Evolutionary conservation across 2,888 invertebrate genomes (phyloP).

Genomic region (Erpobdella octoculata): DNA sequence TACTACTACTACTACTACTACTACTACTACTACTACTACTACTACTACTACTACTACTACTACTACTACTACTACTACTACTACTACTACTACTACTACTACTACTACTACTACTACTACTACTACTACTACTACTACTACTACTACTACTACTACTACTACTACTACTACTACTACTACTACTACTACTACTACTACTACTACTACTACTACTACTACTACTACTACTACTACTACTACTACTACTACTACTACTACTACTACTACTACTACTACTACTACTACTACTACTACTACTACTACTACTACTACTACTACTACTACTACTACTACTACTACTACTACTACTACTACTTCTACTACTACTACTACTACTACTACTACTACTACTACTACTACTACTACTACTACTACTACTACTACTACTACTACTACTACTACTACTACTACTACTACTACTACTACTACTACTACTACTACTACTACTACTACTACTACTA

Average conservation of each 20-base stretch:
- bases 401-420: constrained; percentile 1
- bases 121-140: constrained; percentile 1
- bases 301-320: constrained; percentile 25
- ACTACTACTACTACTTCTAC: constrained; percentile 12
- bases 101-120: constrained; percentile 1
- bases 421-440: constrained; percentile 1
- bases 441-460: constrained; percentile 1
- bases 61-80: constrained; percentile 1
- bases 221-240: neutral
- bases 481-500: constrained; percentile 1
- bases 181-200: constrained; percentile 1
- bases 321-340: constrained; percentile 25
- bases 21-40: constrained; percentile 1
- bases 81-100: constrained; percentile 1
- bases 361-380: constrained; percentile 1
- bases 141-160: constrained; percentile 1
- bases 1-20: constrained; percentile 1
- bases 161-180: constrained; percentile 1
- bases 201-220: constrained; percentile 1
- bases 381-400: constrained; percentile 1
- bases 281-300: neutral
- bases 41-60: constrained; percentile 1
- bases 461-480: constrained; percentile 1
- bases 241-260: constrained; percentile 1
- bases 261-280: constrained; percentile 1